phyloP scores from a whole-genome alignment of 30 jellyfish, hydroid and myxozoan genomes.

The Catostylus mosaicus region DNA sequence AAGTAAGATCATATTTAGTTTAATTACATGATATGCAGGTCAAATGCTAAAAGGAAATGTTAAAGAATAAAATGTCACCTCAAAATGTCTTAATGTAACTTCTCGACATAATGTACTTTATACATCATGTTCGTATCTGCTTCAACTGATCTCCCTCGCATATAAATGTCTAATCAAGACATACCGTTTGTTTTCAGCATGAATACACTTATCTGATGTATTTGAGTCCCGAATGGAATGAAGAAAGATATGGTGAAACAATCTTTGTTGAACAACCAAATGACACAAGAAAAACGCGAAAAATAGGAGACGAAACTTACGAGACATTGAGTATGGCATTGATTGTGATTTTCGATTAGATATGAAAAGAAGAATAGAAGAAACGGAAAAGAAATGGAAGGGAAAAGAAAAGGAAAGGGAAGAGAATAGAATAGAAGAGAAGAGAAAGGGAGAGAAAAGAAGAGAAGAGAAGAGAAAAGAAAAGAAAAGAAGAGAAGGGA shows the following conservation, averaged over 20 bases:
- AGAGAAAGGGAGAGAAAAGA: not conserved
- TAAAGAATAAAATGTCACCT: too few relatives aligned
- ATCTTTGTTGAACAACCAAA: constrained; percentile 50
- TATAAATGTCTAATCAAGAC: not conserved
- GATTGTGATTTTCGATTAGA: not conserved
- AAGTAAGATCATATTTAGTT: too few relatives aligned
- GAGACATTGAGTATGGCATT: constrained; percentile 50
- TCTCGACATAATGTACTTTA: too few relatives aligned
- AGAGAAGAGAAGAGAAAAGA: not conserved
- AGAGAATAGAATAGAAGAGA: too few relatives aligned
- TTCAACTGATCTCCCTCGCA: too few relatives aligned
- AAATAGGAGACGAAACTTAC: constrained; percentile 28
- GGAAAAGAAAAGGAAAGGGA: too few relatives aligned
- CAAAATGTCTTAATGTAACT: too few relatives aligned
- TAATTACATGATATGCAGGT: too few relatives aligned
- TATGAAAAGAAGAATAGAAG: too few relatives aligned
- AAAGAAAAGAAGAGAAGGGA: not conserved
- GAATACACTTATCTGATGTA: constrained; percentile 85
- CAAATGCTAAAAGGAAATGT: too few relatives aligned
- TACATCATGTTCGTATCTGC: too few relatives aligned
- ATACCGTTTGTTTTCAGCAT: constrained; percentile 54
- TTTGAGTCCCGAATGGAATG: constrained; percentile 77
- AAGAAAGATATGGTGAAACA: constrained; percentile 81
- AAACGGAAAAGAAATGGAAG: too few relatives aligned
- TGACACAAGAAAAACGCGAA: not conserved